Evolutionary conservation across 1,140 invertebrate genomes (phyloP), one percentile per base, ranked within the genome.

Genomic region (Lepidostoma basale): DNA sequence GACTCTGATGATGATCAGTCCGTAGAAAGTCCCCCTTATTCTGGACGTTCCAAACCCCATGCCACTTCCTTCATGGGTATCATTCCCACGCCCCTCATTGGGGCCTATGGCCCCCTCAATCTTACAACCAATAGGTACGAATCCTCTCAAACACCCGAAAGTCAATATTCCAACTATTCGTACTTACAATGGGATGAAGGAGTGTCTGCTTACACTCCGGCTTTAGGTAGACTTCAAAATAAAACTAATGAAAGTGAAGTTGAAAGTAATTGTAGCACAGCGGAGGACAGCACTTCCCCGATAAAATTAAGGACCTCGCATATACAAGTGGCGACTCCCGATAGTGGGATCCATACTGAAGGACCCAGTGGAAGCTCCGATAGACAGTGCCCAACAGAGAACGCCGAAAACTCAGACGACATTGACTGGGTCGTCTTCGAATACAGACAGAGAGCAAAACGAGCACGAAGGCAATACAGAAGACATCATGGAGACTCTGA

Each of bases 1-100:
- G 85, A 86, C 74, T 87, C 85, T 0, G 85, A 86, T 45, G 84
- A 86, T 63, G 85, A 86, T 67, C 79, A 82, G 56, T 81, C 82
- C 0, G 75, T 74, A 0, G 71, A 77, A 69, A 79, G 79, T 67
- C 78, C 78, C 0, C 64, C 77, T 74, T 69, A 75, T 76, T 45
- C 77, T 73, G 62, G 66, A 63, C 33, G 30, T 36, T 36, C 71
- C 62, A 75, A 76, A 76, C 71, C 78, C 75, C 6, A 70, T 33
- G n/a, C 84, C 82, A 73, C 54, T 2, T 42, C 65, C 3, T 77
- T 85, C 45, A 75, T 85, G 26, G 83, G 81, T 71, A 85, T 85
- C 62, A 72, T 85, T 5, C 85, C 85, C 0, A 85, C 84, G 12
- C 84, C 84, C 2, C 75, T 85, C 22, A 86, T 85, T 70, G 85